Evolutionary conservation across 2,797 vertebrate genomes (phyloP), one percentile per base, ranked within the genome.

Genomic region (Phrynocephalus forsythii): DNA sequence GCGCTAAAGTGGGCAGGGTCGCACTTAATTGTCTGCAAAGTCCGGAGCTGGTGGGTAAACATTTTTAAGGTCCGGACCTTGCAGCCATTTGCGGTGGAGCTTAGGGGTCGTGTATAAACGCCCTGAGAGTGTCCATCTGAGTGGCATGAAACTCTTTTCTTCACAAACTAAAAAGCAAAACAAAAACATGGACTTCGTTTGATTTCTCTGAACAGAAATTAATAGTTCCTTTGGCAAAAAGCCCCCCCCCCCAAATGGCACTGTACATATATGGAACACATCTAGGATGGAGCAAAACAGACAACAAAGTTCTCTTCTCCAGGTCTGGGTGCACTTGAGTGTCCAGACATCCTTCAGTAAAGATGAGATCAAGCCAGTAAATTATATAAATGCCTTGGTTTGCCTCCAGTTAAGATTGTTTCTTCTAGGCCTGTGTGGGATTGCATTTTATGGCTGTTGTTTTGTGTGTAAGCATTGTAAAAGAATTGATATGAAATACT

Each of bases 61-160:
- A n/a, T n/a, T n/a, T n/a, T n/a, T n/a, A n/a, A n/a, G n/a, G n/a
- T n/a, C n/a, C n/a, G n/a, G n/a, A n/a, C n/a, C n/a, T n/a, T n/a
- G n/a, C n/a, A n/a, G n/a, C n/a, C n/a, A n/a, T n/a, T n/a, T n/a
- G n/a, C n/a, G n/a, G n/a, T n/a, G n/a, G n/a, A n/a, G n/a, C n/a
- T n/a, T n/a, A n/a, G n/a, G n/a, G n/a, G n/a, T n/a, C n/a, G n/a
- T n/a, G n/a, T n/a, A n/a, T n/a, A n/a, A n/a, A n/a, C n/a, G n/a
- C n/a, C n/a, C 91, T 24, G 78, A 95, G 93, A 92, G 91, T 94
- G 94, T 96, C 93, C 86, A 94, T 93, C 94, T 95, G 94, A 93
- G 91, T 95, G 95, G 96, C 94, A 95, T 86, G 92, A 80, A 96
- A 96, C 94, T 96, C 93, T 97, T 97, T 95, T 95, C 93, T 96